Percentiles rank a stretch among this genome's conserved stretches.
Evolutionary conservation across 2,113 vertebrate species (phyloP).

Genomic region (Rhodinocichla rosea): DNA sequence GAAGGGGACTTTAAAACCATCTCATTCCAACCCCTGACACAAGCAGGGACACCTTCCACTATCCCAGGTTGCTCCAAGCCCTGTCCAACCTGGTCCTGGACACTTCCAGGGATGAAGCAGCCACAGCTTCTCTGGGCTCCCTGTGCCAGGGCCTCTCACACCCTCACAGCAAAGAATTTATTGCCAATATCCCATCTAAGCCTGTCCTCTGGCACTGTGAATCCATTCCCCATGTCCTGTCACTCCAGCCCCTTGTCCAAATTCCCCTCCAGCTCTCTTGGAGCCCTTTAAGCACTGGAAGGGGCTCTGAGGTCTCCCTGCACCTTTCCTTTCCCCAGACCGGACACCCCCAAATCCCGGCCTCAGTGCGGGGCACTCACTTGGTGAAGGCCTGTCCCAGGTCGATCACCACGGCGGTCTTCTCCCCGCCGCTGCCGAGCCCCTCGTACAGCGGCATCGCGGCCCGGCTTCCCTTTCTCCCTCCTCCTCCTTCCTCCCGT

Average conservation of each 20-base stretch:
- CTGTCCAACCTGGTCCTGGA: accelerated
- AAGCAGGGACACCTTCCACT: not conserved
- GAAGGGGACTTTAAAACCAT: not conserved
- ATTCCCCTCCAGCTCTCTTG: not conserved
- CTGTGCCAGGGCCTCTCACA: not conserved
- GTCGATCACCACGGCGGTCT: not conserved
- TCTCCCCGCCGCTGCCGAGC: not conserved
- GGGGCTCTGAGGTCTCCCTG: accelerated
- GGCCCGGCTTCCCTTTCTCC: not conserved
- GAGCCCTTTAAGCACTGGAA: not conserved
- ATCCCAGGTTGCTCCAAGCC: accelerated
- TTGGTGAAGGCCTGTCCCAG: not conserved
- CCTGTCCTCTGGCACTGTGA: accelerated
- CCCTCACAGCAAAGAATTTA: not conserved
- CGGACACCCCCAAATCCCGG: no score
- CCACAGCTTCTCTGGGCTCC: accelerated
- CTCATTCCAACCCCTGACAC: accelerated
- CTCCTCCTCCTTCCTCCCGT: not conserved
- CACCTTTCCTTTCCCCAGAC: not conserved
- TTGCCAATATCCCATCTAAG: accelerated
- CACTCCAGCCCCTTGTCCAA: not conserved
- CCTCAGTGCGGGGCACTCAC: not conserved
- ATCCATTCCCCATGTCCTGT: not conserved
- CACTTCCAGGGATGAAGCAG: not conserved
- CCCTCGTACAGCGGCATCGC: not conserved